Base-by-base conservation (phyloP, 92 coral and sea anemone species). In the Porites lobata region DNA sequence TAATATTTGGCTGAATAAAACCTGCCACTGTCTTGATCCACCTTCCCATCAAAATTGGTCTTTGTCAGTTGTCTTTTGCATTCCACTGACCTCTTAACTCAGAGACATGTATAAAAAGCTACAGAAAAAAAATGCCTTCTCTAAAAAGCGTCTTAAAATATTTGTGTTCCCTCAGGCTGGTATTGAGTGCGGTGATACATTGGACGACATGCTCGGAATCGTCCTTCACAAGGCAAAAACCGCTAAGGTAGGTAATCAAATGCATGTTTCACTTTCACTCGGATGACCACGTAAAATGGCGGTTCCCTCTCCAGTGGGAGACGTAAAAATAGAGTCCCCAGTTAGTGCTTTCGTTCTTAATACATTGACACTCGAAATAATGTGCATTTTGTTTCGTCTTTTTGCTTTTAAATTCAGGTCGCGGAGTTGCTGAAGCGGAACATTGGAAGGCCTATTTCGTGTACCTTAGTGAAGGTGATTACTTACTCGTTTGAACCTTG, bases 191-290 rank as follows among this genome's bases (percentile, higher is more conserved):
- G 98, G 96, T 18, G 98, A 95, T 77, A 95, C 90, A 11, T 77
- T 95, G 69, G 96, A 92, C 50, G 98, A 95, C 47, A 61, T 95
- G 57, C 72, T 94, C 0, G 98, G 98, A 47, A 88, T 93, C 58
- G 77, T 93, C 15, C 78, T 95, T 29, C 89, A 77, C 62, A 95
- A 95, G 71, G 43, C 91, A 1, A 93, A 89, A 58, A 83, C 92
- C 7, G 93, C 94, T 43, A 94, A 91, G 89, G 98, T 95, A 70
- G 61, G 92, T 75, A 84, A 56, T 6, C 0, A n/a, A 17, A 29
- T 38, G 1, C 18, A 53, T 9, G 20, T 24, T 15, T 50, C 17
- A 0, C 20, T 22, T 4, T 66, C 20, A 18, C 57, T 38, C 47
- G 6, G 47, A 38, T 38, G 47, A 38, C 47, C 6, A 38, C 47